phyloP scores from a whole-genome alignment of 2,888 invertebrate species.

The Parochlus steinenii region DNA sequence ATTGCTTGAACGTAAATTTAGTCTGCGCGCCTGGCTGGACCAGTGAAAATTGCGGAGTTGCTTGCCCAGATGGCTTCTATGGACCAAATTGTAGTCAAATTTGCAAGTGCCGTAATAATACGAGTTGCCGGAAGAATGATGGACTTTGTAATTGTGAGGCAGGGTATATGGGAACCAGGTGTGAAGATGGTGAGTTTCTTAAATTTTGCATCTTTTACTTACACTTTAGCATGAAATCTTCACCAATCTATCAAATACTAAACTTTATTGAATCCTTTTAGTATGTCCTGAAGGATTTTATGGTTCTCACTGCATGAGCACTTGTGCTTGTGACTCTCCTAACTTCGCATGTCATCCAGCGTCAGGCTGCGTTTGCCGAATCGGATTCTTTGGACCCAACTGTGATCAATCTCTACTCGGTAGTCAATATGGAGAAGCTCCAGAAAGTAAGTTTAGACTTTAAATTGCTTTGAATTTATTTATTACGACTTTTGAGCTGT shows the following conservation, averaged over 20 bases:
- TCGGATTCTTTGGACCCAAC: conserved; percentile 53
- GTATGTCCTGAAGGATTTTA: conserved; percentile 81
- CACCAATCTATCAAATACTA: not conserved
- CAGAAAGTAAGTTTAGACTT: conserved; percentile 8
- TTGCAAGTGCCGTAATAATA: conserved; percentile 64
- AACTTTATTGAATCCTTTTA: conserved; percentile 27
- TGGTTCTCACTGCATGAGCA: conserved; percentile 72
- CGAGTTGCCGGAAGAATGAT: conserved; percentile 66
- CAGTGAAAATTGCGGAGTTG: conserved; percentile 50
- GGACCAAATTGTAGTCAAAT: conserved; percentile 68
- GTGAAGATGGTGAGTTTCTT: conserved; percentile 47
- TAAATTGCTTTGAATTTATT: too few species aligned
- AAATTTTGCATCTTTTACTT: not conserved
- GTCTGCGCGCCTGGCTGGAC: conserved; percentile 84
- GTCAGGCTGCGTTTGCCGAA: conserved; percentile 62
- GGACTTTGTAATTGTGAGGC: conserved; percentile 68
- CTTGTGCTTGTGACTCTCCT: conserved; percentile 61
- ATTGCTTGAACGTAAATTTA: too few species aligned
- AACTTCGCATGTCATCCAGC: conserved; percentile 71
- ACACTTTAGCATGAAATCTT: not conserved
- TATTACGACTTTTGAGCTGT: not conserved
- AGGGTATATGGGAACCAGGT: conserved; percentile 67
- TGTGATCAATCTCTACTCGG: conserved; percentile 35
- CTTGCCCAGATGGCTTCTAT: conserved; percentile 55
- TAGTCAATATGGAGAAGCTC: not conserved